Conservation (phyloP, 2,888 invertebrate species). For the Furcula furcula region DNA sequence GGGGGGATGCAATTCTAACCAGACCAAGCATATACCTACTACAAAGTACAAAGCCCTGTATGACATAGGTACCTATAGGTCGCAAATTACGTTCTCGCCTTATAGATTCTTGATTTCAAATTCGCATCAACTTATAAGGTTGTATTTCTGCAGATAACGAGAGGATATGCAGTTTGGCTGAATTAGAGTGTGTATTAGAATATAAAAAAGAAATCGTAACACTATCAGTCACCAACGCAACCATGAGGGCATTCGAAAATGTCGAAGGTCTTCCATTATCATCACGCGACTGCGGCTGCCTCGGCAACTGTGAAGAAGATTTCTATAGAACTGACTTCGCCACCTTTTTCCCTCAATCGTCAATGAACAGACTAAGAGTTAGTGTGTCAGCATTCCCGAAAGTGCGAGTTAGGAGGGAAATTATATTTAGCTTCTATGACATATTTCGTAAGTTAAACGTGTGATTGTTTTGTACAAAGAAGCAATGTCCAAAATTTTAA, state of each 20-base stretch:
- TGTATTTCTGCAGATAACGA: constrained; percentile 53
- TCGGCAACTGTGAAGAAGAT: constrained; percentile 60
- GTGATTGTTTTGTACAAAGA: too few relatives aligned
- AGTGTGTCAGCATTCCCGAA: constrained; percentile 85
- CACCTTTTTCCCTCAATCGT: constrained; percentile 34
- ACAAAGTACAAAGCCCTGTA: too few relatives aligned
- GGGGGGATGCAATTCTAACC: too few relatives aligned
- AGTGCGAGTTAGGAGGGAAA: constrained; percentile 84
- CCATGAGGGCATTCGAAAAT: constrained; percentile 32
- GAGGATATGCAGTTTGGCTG: constrained; percentile 54
- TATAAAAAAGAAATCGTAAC: constrained; percentile 56
- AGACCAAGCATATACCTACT: too few relatives aligned
- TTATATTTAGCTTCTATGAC: constrained; percentile 87
- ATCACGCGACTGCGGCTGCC: constrained; percentile 58
- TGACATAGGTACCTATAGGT: too few relatives aligned
- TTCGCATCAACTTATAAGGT: too few relatives aligned
- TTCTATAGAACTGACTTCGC: constrained; percentile 58
- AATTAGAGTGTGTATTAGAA: constrained; percentile 55
- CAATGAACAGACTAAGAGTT: constrained; percentile 49
- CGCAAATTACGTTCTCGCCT: too few relatives aligned
- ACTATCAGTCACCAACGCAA: constrained; percentile 45
- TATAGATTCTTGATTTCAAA: too few relatives aligned
- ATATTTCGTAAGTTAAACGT: constrained; percentile 82
- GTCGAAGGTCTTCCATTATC: constrained; percentile 44
- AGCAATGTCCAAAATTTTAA: too few relatives aligned